These are phyloP conservation scores for Drosophila atripex DNA, from an alignment of 2,888 invertebrate genomes.

Conservation along the genomic window DNA sequence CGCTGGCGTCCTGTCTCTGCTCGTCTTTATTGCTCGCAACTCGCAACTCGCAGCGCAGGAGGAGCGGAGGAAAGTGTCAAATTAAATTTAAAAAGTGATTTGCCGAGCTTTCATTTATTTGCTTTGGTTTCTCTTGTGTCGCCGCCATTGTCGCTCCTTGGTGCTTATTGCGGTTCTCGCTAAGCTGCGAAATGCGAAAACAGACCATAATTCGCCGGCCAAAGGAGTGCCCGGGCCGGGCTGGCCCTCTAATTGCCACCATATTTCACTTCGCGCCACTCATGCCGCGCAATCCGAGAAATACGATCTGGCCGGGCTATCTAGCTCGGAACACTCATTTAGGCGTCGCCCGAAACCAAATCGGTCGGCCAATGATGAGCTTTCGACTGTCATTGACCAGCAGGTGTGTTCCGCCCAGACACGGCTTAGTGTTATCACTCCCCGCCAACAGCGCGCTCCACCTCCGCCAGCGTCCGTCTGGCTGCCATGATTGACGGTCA, in stretches of 20 bases:
- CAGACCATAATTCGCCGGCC: slow-evolving; percentile 39
- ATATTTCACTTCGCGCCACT: slow-evolving; percentile 51
- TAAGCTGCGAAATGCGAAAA: slow-evolving; percentile 64
- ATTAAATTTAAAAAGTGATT: slow-evolving; percentile 78
- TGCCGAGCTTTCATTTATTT: slow-evolving; percentile 57
- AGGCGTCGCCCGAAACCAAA: slow-evolving; percentile 42
- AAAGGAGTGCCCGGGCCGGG: slow-evolving; percentile 12
- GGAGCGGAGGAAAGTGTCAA: slow-evolving; percentile 72
- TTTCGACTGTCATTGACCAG: slow-evolving; percentile 71
- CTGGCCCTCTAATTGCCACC: slow-evolving; percentile 26
- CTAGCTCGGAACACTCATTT: slow-evolving; percentile 73
- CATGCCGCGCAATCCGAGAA: not conserved
- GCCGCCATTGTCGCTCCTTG: not conserved
- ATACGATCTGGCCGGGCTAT: slow-evolving; percentile 56
- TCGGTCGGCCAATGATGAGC: slow-evolving; percentile 64
- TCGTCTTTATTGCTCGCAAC: slow-evolving; percentile 60
- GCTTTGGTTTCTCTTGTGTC: slow-evolving; percentile 16
- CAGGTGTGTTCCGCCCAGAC: slow-evolving; percentile 67
- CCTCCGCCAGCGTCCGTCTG: slow-evolving; percentile 49
- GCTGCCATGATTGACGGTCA: slow-evolving; percentile 83
- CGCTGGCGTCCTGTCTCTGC: slow-evolving; percentile 23
- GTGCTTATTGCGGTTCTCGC: slow-evolving; percentile 32
- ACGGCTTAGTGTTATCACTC: slow-evolving; percentile 71
- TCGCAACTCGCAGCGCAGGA: slow-evolving; percentile 27
- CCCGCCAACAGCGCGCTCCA: slow-evolving; percentile 3